Evolutionary conservation across 2,797 vertebrate species (phyloP), one percentile per base, ranked within the genome.

Genomic region (Molossus molossus): DNA sequence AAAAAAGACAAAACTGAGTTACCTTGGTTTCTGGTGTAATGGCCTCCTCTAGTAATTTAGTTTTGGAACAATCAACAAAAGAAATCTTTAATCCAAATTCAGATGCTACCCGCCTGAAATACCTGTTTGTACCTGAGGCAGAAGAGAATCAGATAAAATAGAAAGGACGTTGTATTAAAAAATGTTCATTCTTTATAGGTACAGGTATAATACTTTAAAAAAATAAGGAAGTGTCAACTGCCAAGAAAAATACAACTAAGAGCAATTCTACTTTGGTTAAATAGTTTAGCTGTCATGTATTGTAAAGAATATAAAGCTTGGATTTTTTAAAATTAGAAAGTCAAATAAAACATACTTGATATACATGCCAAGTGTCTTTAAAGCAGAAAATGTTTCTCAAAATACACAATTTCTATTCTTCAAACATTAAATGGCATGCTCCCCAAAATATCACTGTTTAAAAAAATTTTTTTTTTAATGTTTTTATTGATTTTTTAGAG

Each of bases 1-100:
- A 48, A 90, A 93, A 73, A 76, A 62, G 40, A 81, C 40, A 93
- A 69, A 85, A 87, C 7, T 25, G 12, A 95, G 87, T 96, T 98
- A 99, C 99, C 99, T 99, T 99, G n/a, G 99, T 99, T 85, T 99
- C 98, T 55, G 98, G 97, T 92, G 99, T 99, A 45, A 99, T 98
- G 40, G 99, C 99, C 55, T 98, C 98, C 93, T 99, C 99, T 53
- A 99, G 98, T 90, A 97, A 60, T 23, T 99, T 98, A 1, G 65
- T 90, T 58, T 99, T 98, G n/a, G 98, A 98, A 94, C 98, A 99
- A 96, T 99, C 99, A 62, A 98, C 98, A 97, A 99, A 99, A 91
- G 98, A 94, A 8, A 99, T 64, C 11, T 99, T 98, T 95, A 99
- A 95, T 40, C 99, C 99, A 95, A 99, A 50, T 73, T 98, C 96